These are phyloP conservation scores for Odocoileus hemionus DNA, from an alignment of 2,113 vertebrate species.

Conservation along the genomic window DNA sequence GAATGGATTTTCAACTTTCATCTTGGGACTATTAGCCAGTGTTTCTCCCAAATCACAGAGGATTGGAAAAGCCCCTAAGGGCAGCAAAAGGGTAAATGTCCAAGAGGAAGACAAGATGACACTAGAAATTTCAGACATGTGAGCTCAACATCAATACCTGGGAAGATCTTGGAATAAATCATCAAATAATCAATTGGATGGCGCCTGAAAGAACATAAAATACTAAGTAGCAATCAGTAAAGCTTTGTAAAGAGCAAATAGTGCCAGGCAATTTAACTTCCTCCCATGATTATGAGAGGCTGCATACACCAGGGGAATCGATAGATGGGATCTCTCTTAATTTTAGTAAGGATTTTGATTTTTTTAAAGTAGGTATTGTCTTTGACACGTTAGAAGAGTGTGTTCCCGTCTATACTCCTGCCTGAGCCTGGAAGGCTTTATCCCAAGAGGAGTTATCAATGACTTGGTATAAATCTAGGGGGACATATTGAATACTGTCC, in stretches of 20 bases:
- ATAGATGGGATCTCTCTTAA: conserved; percentile 22
- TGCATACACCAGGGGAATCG: not conserved
- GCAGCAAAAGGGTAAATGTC: conserved; percentile 43
- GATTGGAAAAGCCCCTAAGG: conserved; percentile 34
- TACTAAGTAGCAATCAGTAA: conserved; percentile 48
- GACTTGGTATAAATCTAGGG: not conserved
- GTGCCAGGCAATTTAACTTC: conserved; percentile 42
- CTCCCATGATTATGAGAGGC: not conserved
- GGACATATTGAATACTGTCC: conserved; percentile 7
- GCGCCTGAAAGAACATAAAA: conserved; percentile 34
- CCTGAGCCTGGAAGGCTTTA: not conserved
- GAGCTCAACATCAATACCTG: conserved; percentile 44
- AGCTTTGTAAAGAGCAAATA: conserved; percentile 54
- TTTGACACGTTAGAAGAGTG: not conserved
- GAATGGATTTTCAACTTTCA: conserved; percentile 64
- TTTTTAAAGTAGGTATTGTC: not conserved
- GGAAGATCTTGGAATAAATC: conserved; percentile 59
- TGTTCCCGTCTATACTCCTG: not conserved
- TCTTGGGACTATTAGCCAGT: conserved; percentile 52
- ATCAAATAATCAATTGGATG: conserved; percentile 51
- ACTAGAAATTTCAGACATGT: conserved; percentile 32
- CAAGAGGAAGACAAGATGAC: conserved; percentile 38
- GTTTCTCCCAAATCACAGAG: conserved; percentile 47
- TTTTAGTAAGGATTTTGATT: conserved; percentile 43
- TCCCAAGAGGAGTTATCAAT: not conserved